phyloP scores from a whole-genome alignment of 2,113 vertebrate genomes.

The Leptocoma aspasia region DNA sequence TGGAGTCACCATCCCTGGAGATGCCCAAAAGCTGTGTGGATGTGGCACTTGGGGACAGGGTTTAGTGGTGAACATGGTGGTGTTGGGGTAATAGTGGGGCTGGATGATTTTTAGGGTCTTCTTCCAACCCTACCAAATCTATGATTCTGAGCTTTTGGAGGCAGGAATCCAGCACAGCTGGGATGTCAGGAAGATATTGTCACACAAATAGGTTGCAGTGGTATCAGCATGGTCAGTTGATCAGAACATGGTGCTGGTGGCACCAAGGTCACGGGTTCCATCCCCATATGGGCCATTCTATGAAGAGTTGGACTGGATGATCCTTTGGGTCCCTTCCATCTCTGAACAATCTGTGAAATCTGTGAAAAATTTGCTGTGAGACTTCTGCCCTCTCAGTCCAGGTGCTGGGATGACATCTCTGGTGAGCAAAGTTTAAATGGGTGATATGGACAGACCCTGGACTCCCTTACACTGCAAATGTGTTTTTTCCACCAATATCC shows the following conservation, averaged over 20 bases:
- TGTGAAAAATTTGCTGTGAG: background rate
- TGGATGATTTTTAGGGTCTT: background rate
- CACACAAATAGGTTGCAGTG: background rate
- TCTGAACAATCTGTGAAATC: background rate
- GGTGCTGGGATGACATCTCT: background rate
- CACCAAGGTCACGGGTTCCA: too few species aligned
- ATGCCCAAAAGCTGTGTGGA: background rate
- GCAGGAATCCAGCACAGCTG: background rate
- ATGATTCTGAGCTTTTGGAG: background rate
- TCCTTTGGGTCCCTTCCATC: background rate
- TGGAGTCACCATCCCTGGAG: background rate
- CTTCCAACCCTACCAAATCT: background rate
- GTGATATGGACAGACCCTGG: background rate
- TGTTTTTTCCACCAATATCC: background rate
- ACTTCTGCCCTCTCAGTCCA: background rate
- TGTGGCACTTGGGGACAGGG: background rate
- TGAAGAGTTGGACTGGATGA: background rate
- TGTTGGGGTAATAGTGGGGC: background rate
- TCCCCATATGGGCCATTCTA: rapidly evolving
- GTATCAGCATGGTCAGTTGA: background rate
- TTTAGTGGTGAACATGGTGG: background rate
- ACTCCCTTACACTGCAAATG: background rate
- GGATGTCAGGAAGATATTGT: background rate
- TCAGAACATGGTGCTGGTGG: background rate
- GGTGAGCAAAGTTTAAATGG: background rate